Conservation (phyloP, 2,888 invertebrate genomes). For the Drosophila leonis region DNA sequence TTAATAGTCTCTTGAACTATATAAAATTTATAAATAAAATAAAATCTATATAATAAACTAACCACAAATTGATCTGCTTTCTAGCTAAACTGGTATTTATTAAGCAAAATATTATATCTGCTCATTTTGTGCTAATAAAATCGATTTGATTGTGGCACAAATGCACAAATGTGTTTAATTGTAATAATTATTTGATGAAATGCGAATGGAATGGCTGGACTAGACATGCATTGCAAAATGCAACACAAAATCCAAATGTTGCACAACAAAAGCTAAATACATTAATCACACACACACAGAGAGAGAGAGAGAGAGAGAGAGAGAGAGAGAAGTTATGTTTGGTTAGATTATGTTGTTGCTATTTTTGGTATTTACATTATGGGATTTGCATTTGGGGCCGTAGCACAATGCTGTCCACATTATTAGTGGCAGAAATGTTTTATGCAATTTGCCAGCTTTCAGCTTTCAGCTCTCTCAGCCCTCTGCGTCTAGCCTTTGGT, state of each 20-base stretch:
- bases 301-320: neutral
- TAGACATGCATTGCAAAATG: neutral
- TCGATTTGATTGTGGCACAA: neutral
- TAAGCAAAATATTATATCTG: neutral
- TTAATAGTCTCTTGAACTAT: neutral
- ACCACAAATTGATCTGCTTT: neutral
- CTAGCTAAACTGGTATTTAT: neutral
- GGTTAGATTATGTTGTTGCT: constrained; percentile 47
- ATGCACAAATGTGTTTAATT: neutral
- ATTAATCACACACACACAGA: constrained; percentile 41
- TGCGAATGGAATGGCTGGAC: neutral
- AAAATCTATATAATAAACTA: neutral
- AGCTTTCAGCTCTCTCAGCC: neutral
- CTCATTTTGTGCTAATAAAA: neutral
- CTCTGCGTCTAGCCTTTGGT: neutral
- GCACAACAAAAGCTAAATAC: constrained; percentile 33
- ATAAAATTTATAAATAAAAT: neutral
- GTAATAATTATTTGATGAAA: constrained; percentile 28
- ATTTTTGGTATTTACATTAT: constrained; percentile 38
- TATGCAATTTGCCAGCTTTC: constrained; percentile 33
- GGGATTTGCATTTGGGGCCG: constrained; percentile 39
- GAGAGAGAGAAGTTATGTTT: constrained; percentile 32
- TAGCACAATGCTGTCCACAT: constrained; percentile 29
- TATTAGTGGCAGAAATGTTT: constrained; percentile 42
- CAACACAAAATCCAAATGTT: constrained; percentile 42